Evolutionary conservation across 2,113 vertebrate genomes (phyloP), one percentile per base, ranked within the genome.

Genomic region (Sapayoa aenigma): DNA sequence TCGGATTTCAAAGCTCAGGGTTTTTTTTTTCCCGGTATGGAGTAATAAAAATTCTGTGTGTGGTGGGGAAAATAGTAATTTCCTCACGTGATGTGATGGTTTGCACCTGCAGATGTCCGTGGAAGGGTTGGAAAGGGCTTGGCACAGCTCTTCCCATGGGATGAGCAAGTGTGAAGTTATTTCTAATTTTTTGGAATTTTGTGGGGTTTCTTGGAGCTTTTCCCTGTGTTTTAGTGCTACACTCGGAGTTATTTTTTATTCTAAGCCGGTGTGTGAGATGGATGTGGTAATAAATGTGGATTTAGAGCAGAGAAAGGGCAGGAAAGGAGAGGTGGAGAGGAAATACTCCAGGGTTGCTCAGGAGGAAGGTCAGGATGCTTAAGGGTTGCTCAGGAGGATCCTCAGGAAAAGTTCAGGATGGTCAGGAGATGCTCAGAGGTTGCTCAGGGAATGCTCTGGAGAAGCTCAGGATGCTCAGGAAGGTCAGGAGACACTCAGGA

Each of bases 131-230:
- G 77, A 24, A 83, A 50, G 63, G 52, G 31, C 19, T 46, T 3
- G 3, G 11, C 30, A 1, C 3, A 17, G 42, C 12, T 68, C 6
- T 1, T 73, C 44, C 58, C 21, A 0, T 7, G 1, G 2, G 35
- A n/a, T 31, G 44, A 55, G 14, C 3, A 0, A 25, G 31, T 28
- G 41, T 13, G 33, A 39, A 55, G 12, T 37, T 12, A 50, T 52
- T 39, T 39, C 20, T 12, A 5, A 19, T 11, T 24, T 14, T 69
- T 74, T 11, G 24, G 56, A 17, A 79, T 68, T 24, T 2, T 33
- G 4, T 5, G 30, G 9, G 2, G 0, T 30, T 66, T n/a, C 27
- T 52, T 52, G 24, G 9, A 18, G 0, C 1, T 41, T n/a, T 47
- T 44, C 22, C 5, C 5, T 24, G 14, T 0, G 22, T n/a, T 81